Evolutionary conservation across 2,113 vertebrate genomes (phyloP), one percentile per base, ranked within the genome.

Genomic region (Tautogolabrus adspersus): DNA sequence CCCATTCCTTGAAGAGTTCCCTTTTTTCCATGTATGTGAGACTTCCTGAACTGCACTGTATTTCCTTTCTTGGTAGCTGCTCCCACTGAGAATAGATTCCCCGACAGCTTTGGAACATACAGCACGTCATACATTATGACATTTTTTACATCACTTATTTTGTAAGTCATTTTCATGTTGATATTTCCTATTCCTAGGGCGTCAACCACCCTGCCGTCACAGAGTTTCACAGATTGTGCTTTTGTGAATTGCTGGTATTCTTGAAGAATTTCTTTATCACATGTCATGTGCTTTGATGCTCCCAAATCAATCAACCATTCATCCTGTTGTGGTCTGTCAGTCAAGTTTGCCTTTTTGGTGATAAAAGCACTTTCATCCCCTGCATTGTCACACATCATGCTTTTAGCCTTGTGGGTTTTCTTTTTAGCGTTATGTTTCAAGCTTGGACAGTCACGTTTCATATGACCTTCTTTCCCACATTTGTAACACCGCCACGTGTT

Each of bases 11-110:
- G 15, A 38, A 18, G 58, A 19, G 6, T 60, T 82, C n/a, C 62
- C 80, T 82, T 7, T 74, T 82, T 72, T 16, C 77, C 21, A 75
- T 22, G 13, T 6, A 84, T 89, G n/a, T 2, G 10, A 81, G 70
- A 68, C 52, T 59, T 77, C 3, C 44, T 86, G 9, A 86, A 86
- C 64, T 82, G 59, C 56, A 86, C 73, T 16, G 13, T 82, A 46
- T 88, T 84, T 58, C 68, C 68, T 66, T 75, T 70, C 8, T 37
- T 72, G 12, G 68, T 60, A 59, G 67, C 78, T 54, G 85, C 79
- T 83, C 77, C 81, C 64, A 88, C 70, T 79, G 79, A 88, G 30
- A 88, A 85, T 42, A 87, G 26, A 71, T 83, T 85, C 16, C n/a
- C 10, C 2, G 62, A 68, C 3, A 73, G n/a, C 23, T 68, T 77